Conservation (phyloP, 2,797 vertebrate genomes). For the Echiichthys vipera region DNA sequence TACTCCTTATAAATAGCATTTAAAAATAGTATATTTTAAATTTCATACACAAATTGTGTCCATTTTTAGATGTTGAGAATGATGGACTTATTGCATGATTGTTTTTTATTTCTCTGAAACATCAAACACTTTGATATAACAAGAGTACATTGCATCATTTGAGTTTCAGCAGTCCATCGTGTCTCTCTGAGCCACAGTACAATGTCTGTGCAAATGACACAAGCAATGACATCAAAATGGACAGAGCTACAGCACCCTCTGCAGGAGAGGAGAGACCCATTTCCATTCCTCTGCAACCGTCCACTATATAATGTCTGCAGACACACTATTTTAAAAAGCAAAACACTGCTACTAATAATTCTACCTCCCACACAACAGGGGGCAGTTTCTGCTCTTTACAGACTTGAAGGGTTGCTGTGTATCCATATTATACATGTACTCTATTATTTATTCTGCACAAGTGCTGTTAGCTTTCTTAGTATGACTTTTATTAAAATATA, state of each 20-base stretch:
- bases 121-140: slow-evolving; percentile 32
- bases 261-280: slow-evolving; percentile 56
- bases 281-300: not conserved
- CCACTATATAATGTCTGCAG: not conserved
- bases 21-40: not conserved
- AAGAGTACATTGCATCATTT: slow-evolving; percentile 35
- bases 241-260: slow-evolving; percentile 82
- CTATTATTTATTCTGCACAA: not conserved
- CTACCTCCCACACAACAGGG: not conserved
- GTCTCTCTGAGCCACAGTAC: slow-evolving; percentile 10
- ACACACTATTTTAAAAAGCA: not conserved
- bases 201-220: slow-evolving; percentile 10
- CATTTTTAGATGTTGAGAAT: not conserved
- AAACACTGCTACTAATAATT: not conserved
- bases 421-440: not conserved
- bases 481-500: not conserved
- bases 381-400: not conserved
- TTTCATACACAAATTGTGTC: not conserved
- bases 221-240: slow-evolving; percentile 16
- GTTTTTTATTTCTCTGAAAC: not conserved
- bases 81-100: not conserved
- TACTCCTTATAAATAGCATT: not conserved
- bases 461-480: not conserved
- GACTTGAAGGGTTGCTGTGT: not conserved
- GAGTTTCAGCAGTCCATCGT: slow-evolving; percentile 14